A percentile compares a stretch with the other conserved stretches of the same genome.
Conservation (phyloP, 2,113 vertebrate species). For the Clupea harengus region DNA sequence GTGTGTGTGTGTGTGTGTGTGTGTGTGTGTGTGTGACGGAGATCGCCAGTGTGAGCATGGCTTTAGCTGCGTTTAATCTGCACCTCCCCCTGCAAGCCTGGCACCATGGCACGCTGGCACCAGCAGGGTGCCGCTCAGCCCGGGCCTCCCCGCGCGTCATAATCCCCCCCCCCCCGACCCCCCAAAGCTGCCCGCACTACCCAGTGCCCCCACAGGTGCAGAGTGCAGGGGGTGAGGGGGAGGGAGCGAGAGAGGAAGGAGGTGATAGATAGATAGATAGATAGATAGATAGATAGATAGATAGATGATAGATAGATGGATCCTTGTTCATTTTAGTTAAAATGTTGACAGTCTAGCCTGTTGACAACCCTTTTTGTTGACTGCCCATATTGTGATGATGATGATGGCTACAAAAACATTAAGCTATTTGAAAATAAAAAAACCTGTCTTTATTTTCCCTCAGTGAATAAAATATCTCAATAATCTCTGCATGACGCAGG, state of each 20-base stretch:
- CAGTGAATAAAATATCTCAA: neutral
- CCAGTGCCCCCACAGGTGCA: too few species aligned
- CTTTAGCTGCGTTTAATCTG: neutral
- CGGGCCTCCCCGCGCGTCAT: too few species aligned
- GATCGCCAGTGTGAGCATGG: neutral
- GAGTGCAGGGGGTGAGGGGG: too few species aligned
- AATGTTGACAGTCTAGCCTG: too few species aligned
- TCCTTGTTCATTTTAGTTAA: too few species aligned
- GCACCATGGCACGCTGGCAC: neutral
- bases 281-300: conserved; percentile 12
- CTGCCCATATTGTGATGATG: neutral
- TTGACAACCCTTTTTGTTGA: neutral
- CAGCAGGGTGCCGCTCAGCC: too few species aligned
- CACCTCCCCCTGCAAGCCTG: neutral
- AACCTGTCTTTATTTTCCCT: neutral
- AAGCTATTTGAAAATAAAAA: neutral
- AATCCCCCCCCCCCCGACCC: too few species aligned
- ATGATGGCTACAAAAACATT: too few species aligned
- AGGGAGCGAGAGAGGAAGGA: too few species aligned
- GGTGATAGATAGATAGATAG: neutral
- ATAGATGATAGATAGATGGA: neutral
- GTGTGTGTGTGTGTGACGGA: neutral
- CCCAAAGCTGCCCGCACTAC: too few species aligned
- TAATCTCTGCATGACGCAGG: neutral
- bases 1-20: conserved; percentile 37